A percentile compares a stretch with the other conserved stretches of the same genome.
Evolutionary conservation across 2,113 vertebrate genomes (phyloP).

Genomic region (Rhabdomys dilectus): DNA sequence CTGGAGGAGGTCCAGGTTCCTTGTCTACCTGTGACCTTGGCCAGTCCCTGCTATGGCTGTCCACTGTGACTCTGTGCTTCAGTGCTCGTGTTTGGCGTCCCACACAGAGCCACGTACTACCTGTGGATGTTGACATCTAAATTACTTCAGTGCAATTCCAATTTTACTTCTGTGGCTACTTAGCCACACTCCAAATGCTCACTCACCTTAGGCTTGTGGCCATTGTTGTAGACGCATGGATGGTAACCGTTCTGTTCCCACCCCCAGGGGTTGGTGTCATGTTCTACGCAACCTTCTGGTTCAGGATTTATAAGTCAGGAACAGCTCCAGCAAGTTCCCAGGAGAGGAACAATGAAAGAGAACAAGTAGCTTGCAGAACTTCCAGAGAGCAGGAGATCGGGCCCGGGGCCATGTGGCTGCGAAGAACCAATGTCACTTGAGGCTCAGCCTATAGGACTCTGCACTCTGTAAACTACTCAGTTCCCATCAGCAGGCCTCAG

Average conservation of each 20-base stretch:
- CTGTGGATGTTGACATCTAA: neutral
- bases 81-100: neutral
- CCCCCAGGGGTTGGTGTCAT: neutral
- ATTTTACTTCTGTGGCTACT: neutral
- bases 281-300: neutral
- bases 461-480: neutral
- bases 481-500: neutral
- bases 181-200: neutral
- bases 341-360: neutral
- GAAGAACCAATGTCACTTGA: neutral
- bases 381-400: neutral
- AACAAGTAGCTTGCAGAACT: neutral
- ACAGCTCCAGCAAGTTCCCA: neutral
- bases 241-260: accelerated
- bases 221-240: neutral
- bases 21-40: neutral
- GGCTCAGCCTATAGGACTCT: neutral
- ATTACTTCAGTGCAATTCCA: neutral
- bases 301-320: neutral
- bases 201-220: neutral
- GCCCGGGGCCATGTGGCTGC: neutral
- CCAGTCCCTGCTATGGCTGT: neutral
- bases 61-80: neutral
- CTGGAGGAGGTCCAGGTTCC: neutral
- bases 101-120: accelerated